phyloP scores from a whole-genome alignment of 2,797 vertebrate genomes.

The Clarias laeviceps region DNA sequence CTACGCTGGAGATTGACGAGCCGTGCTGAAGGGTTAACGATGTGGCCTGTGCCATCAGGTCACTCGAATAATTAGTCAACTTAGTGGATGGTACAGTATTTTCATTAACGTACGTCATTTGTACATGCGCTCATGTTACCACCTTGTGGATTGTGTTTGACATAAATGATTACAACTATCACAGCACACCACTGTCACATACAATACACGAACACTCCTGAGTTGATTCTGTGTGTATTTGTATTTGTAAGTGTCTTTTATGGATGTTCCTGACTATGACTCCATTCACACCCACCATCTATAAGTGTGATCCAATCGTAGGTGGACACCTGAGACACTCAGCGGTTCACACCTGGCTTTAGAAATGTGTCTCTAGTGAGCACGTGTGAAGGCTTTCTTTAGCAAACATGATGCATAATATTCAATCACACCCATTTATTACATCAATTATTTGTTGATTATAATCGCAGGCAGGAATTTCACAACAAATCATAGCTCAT shows the following conservation, averaged over 20 bases:
- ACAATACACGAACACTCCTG: slow-evolving; percentile 1
- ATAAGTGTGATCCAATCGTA: not conserved
- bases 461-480: too few species aligned
- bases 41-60: slow-evolving; percentile 9
- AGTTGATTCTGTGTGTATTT: not conserved
- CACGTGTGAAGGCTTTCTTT: not conserved
- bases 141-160: slow-evolving; percentile 17
- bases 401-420: too few species aligned
- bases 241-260: not conserved
- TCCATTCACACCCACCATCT: not conserved
- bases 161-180: slow-evolving; percentile 27
- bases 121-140: slow-evolving; percentile 12
- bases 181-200: slow-evolving; percentile 18
- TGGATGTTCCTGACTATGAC: not conserved
- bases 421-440: too few species aligned
- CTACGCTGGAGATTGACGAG: slow-evolving; percentile 25
- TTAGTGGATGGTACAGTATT: not conserved
- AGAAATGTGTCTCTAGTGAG: not conserved
- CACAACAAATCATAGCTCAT: too few species aligned
- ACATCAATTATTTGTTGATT: too few species aligned
- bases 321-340: not conserved
- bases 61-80: slow-evolving; percentile 13
- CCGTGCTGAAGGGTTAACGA: slow-evolving; percentile 13
- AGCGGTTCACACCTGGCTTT: not conserved
- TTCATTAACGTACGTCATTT: slow-evolving; percentile 14